Evolutionary conservation across 2,888 invertebrate species (phyloP), one percentile per base, ranked within the genome.

Genomic region (Itoplectis maculator): DNA sequence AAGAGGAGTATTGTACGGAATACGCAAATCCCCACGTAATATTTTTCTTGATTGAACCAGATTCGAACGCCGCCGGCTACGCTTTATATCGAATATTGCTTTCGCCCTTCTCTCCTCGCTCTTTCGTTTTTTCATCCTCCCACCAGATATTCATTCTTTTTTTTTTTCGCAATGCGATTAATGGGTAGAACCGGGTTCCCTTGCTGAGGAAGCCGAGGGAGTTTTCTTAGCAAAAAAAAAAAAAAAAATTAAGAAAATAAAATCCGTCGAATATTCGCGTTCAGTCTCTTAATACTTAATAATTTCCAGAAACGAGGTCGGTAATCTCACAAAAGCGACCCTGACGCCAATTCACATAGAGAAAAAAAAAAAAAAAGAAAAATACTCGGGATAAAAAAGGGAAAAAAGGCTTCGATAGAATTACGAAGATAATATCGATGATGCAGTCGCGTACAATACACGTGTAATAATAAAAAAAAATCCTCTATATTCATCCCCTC

Each of bases 31-130:
- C 68, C 49, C 49, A 2, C 40, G 51, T 61, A 77, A 69, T 61
- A 69, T 69, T 69, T 49, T 61, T 37, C 68, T 15, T 49, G 76
- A 77, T 69, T 61, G 61, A 69, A 69, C 61, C 15, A 15, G 15
- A n/a, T 37, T n/a, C 37, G 37, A 69, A 49, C 51, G 45, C n/a
- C 61, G 29, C 20, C 42, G 42, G 42, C 42, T 42, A 42, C 8
- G 11, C 23, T 54, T 20, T 56, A 68, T 59, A 61, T 69, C 15
- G 49, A 69, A 68, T 49, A 40, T 11, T 49, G 47, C 61, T 23
- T 61, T 51, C 40, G 9, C 59, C 8, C 37, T 9, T 23, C 15
- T 6, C 68, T 5, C 5, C 29, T 2, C 29, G n/a, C n/a, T n/a
- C n/a, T n/a, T n/a, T n/a, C n/a, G n/a, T n/a, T n/a, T n/a, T 29